Percentiles rank a stretch among this genome's conserved stretches.
phyloP scores from a whole-genome alignment of 2,797 vertebrate species.

The Eutrigla gurnardus region DNA sequence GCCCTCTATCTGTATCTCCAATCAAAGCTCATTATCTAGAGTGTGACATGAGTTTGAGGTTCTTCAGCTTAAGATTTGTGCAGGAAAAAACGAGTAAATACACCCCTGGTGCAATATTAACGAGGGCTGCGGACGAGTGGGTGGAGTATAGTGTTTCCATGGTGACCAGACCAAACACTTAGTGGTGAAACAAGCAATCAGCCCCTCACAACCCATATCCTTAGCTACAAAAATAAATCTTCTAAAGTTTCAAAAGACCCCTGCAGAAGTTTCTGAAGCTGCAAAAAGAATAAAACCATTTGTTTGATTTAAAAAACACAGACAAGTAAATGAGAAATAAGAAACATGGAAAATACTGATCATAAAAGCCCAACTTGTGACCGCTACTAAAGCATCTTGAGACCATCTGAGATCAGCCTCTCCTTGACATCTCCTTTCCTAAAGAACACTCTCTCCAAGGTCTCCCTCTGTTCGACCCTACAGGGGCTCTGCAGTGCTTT shows the following conservation, averaged over 20 bases:
- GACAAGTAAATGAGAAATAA: neutral
- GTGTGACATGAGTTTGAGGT: slow-evolving; percentile 78
- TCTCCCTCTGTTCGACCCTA: slow-evolving; percentile 50
- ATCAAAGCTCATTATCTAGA: slow-evolving; percentile 92
- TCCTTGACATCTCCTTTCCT: slow-evolving; percentile 45
- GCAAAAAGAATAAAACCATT: neutral
- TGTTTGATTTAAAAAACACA: neutral
- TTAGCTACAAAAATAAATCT: slow-evolving; percentile 5
- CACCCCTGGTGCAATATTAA: slow-evolving; percentile 80
- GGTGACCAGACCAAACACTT: slow-evolving; percentile 67
- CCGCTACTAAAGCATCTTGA: slow-evolving; percentile 37
- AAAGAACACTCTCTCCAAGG: slow-evolving; percentile 38
- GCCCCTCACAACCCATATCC: slow-evolving; percentile 2
- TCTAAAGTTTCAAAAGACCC: neutral
- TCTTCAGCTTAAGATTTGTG: slow-evolving; percentile 61
- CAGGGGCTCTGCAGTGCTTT: slow-evolving; percentile 62
- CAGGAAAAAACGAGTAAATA: slow-evolving; percentile 56
- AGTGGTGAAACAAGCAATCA: slow-evolving; percentile 14
- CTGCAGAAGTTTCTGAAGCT: neutral
- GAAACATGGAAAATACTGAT: neutral
- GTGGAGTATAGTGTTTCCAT: slow-evolving; percentile 50
- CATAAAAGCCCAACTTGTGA: slow-evolving; percentile 10
- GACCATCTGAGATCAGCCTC: slow-evolving; percentile 48
- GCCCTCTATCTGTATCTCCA: slow-evolving; percentile 85
- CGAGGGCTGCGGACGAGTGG: slow-evolving; percentile 43